Evolutionary conservation across 2,797 vertebrate genomes (phyloP), one percentile per base, ranked within the genome.

Genomic region (Phoxinus dragarum): DNA sequence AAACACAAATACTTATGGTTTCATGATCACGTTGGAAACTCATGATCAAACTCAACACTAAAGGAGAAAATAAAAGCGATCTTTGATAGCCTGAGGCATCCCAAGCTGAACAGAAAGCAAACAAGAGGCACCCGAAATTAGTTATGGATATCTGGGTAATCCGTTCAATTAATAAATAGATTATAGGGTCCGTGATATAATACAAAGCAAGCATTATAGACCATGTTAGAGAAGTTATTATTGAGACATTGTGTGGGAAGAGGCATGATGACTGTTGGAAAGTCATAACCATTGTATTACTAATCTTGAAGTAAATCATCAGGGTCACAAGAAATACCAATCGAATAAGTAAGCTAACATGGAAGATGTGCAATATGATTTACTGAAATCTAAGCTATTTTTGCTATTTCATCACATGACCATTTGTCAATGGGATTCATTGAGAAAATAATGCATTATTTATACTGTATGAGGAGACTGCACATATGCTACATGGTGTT

Each of bases 1-100:
- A 42, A 77, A 47, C 16, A 77, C 40, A 40, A 64, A 79, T 59
- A 54, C 52, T 38, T 74, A 4, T 67, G 44, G 16, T 54, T 49
- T 38, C 77, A 66, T 40, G 64, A 81, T 87, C 88, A 89, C 86
- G 72, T 0, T 84, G 67, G 83, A 67, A 87, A 78, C 86, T 77
- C 88, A 79, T 87, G 86, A 86, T 72, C 80, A 17, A 49, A 27
- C 74, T 75, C 5, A 64, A 34, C 61, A 64, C 27, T 64, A 3
- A 64, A 1, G 27, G 27, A 64, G 12, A 64, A 64, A 64, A 16
- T 64, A 34, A 17, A 64, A 7, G 7, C 14, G 59, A 54, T 36
- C 16, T 75, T 36, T 61, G n/a, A 36, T 36, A 27, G 61, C 64
- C 59, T 23, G 42, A 64, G 54, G 82, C 31, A 42, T 76, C 42